These are phyloP conservation scores for Bradypus variegatus DNA, from an alignment of 2,797 vertebrate genomes.

Conservation along the genomic window DNA sequence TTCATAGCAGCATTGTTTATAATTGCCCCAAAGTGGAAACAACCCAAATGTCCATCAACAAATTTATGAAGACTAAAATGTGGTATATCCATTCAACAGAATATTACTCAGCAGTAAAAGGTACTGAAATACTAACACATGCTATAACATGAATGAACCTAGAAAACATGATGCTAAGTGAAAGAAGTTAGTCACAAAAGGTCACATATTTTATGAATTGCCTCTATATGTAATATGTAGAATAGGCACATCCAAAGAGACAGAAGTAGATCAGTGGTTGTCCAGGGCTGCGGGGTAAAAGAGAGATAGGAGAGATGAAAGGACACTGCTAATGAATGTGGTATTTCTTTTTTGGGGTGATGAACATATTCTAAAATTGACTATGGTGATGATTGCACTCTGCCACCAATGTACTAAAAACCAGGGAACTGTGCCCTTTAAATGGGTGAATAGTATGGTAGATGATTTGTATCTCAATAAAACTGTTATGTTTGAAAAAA, in stretches of 20 bases:
- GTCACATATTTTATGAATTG: background rate
- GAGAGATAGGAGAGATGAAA: background rate
- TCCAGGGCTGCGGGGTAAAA: background rate
- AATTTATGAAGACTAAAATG: background rate
- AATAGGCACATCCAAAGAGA: background rate
- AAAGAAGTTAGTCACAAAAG: background rate
- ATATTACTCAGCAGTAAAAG: background rate
- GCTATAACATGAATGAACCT: background rate
- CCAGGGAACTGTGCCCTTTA: background rate
- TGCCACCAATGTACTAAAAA: background rate
- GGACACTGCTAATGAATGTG: background rate
- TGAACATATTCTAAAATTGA: background rate
- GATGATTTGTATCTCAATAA: background rate
- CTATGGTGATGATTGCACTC: background rate
- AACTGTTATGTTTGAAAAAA: background rate
- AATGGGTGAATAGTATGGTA: background rate
- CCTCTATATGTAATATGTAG: background rate
- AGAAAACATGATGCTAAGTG: background rate
- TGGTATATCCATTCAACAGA: background rate
- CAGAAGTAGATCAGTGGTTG: background rate
- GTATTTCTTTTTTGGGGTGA: background rate
- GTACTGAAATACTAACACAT: background rate
- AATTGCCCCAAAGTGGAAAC: background rate
- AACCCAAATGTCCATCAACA: background rate
- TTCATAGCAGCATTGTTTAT: background rate